phyloP scores from a whole-genome alignment of 2,113 vertebrate genomes.

The Microcebus griseorufus region DNA sequence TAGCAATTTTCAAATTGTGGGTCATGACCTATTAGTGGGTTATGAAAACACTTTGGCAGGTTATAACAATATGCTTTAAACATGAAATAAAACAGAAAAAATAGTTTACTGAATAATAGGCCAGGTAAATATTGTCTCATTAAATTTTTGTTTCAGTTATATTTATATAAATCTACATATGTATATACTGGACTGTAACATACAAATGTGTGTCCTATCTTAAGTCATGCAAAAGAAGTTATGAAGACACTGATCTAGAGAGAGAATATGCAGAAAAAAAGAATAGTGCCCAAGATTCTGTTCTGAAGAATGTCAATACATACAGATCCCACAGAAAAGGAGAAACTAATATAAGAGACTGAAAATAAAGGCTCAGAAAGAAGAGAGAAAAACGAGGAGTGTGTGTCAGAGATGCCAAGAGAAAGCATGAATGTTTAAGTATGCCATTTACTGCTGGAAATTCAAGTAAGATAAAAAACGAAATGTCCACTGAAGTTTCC shows the following conservation, averaged over 20 bases:
- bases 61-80: conserved; percentile 21
- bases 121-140: background rate
- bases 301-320: background rate
- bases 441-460: background rate
- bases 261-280: background rate
- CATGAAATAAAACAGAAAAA: background rate
- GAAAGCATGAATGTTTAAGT: background rate
- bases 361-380: background rate
- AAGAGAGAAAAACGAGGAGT: background rate
- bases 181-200: background rate
- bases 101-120: background rate
- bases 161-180: background rate
- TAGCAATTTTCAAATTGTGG: background rate
- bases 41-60: background rate
- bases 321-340: background rate
- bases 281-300: background rate
- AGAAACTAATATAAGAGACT: background rate
- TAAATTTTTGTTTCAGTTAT: conserved; percentile 12
- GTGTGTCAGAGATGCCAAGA: background rate
- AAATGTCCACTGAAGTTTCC: background rate
- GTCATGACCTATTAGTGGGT: background rate
- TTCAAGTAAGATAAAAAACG: conserved; percentile 20
- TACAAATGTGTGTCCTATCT: background rate
- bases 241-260: background rate
- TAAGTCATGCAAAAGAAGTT: background rate